These are phyloP conservation scores for Syngnathus rostellatus DNA, from an alignment of 2,797 vertebrate species.

Conservation along the genomic window DNA sequence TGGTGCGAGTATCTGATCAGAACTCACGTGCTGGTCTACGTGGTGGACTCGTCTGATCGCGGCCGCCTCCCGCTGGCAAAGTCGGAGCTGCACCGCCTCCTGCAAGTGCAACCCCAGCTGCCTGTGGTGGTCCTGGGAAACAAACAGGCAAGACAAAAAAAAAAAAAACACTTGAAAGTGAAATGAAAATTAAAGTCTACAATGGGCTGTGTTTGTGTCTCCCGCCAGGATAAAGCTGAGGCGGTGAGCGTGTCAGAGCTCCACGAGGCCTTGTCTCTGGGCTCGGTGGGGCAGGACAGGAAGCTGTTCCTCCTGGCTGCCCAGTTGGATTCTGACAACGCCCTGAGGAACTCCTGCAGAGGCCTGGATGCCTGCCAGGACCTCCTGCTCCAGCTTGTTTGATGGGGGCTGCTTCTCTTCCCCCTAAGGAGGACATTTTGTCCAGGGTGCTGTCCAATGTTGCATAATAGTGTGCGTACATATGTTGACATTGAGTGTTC, in stretches of 20 bases:
- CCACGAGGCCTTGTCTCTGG: slow-evolving; percentile 72
- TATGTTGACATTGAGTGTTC: background rate
- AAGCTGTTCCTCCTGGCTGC: slow-evolving; percentile 75
- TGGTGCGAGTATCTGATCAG: slow-evolving; percentile 82
- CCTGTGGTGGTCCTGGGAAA: slow-evolving; percentile 80
- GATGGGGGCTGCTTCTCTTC: slow-evolving; percentile 17
- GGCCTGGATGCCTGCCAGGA: slow-evolving; percentile 73
- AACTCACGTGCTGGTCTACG: slow-evolving; percentile 81
- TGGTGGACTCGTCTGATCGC: slow-evolving; percentile 82
- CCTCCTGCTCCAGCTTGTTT: slow-evolving; percentile 75
- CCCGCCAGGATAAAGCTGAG: slow-evolving; percentile 68
- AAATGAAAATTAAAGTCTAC: background rate
- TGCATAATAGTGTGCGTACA: too few relatives aligned
- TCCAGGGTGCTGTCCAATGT: background rate
- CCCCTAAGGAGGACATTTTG: too few relatives aligned
- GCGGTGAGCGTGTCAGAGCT: slow-evolving; percentile 73
- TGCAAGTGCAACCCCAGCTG: slow-evolving; percentile 67
- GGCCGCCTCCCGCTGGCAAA: slow-evolving; percentile 72
- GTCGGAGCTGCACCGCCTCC: slow-evolving; percentile 78
- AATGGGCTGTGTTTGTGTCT: background rate
- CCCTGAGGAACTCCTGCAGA: slow-evolving; percentile 43
- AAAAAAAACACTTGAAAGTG: background rate
- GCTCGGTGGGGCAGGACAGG: slow-evolving; percentile 50
- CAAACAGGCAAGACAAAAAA: slow-evolving; percentile 55
- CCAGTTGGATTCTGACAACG: slow-evolving; percentile 64